Evolutionary conservation across 2,113 vertebrate genomes (phyloP), one percentile per base, ranked within the genome.

Genomic region (Zapornia atra): DNA sequence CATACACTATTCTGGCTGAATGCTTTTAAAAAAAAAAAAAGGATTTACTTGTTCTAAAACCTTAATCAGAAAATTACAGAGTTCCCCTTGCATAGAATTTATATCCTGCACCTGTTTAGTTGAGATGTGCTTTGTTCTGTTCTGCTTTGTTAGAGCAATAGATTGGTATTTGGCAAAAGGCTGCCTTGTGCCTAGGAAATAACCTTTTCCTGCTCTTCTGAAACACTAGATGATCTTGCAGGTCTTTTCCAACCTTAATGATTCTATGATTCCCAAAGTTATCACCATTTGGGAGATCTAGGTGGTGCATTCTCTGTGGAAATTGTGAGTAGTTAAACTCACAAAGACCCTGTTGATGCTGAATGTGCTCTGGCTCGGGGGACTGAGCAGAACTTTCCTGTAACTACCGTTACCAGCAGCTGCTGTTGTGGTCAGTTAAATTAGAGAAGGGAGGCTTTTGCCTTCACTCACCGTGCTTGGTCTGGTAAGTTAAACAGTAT

Each of bases 291-390:
- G 29, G 25, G 64, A 81, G 46, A 81, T 56, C 34, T 22, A 21
- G 13, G 7, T 28, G 56, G 34, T 1, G 0, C 25, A 34, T 5
- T 11, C 21, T 70, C 33, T 33, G 3, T 57, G 36, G 48, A 75
- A 51, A 46, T 19, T 22, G 29, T 16, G 8, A 25, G 48, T 15
- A 50, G 18, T 50, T 50, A 70, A 70, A 81, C 50, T 61, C 1
- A 0, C 28, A 24, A 18, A 50, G 38, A 57, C 16, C 10, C 29
- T 12, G 5, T 31, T 28, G 10, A 6, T 40, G 34, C 51, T 71
- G 42, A 69, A 13, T 9, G 11, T 77, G 34, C 40, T 69, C 22
- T 1, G 0, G 42, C 69, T 57, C n/a, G 70, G 42, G n/a, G 63
- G 10, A 38, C 36, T 16, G 42, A 77, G 81, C 69, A 64, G 44